Evolutionary conservation across 2,888 invertebrate species (phyloP), one percentile per base, ranked within the genome.

Genomic region (Xanthia togata): DNA sequence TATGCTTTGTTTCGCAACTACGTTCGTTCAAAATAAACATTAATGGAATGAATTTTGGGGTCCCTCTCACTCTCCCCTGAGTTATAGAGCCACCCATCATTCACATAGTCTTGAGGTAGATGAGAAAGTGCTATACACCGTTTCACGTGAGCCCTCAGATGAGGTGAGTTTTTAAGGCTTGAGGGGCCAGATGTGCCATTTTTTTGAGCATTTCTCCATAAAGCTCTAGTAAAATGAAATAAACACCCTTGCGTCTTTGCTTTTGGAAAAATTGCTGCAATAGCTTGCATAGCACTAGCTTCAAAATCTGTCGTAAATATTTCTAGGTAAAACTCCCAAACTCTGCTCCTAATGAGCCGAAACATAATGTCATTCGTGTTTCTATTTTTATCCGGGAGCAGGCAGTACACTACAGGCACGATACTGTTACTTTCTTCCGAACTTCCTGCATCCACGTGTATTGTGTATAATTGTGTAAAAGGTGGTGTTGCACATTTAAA

Each of bases 101-200:
- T 65, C 20, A 50, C 47, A 65, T 65, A 47, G 44, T 47, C 64
- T 31, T 65, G 17, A 26, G 65, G 47, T 65, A 65, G 65, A 47
- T 65, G 65, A 65, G 47, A 65, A 65, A 47, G 65, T 65, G 65
- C 65, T 47, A 47, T 47, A 65, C 47, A 65, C 47, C 20, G 65
- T 65, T 65, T 65, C 2, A 65, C 47, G 65, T 65, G 65, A 65
- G 12, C 47, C 31, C 65, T 65, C 47, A 65, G 47, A 9, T 65
- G 47, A 47, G 65, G 47, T 12, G 47, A 31, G 47, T 65, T 65
- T 47, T 65, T 65, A 6, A 65, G 47, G 0, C 47, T 31, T 65
- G 65, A 65, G 9, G 20, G 2, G 65, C 47, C 31, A 50, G 65
- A 65, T 65, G 65, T 31, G 44, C 5, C 1, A 47, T 11, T 47